Percentiles rank a stretch among this genome's conserved stretches.
Evolutionary conservation across 2,888 invertebrate genomes (phyloP).

Genomic region (Yponomeuta sedellus): DNA sequence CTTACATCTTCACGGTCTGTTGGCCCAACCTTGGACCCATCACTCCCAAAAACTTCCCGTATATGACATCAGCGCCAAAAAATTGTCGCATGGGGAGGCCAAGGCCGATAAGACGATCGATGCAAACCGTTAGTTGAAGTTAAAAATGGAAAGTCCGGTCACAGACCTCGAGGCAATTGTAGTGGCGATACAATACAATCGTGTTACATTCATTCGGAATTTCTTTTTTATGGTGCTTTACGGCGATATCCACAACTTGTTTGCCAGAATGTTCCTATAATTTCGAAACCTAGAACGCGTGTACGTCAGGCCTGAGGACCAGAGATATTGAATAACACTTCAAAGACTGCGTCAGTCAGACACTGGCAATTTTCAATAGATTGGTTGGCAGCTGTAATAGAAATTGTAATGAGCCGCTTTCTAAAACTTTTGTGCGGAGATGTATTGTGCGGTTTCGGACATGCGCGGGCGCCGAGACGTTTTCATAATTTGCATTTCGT

Average conservation of each 20-base stretch:
- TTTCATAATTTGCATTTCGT: slow-evolving; percentile 9
- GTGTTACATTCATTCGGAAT: neutral
- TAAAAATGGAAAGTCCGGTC: slow-evolving; percentile 66
- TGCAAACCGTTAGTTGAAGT: slow-evolving; percentile 30
- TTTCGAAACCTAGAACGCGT: neutral
- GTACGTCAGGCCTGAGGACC: neutral
- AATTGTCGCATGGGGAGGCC: slow-evolving; percentile 42
- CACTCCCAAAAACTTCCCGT: slow-evolving; percentile 56
- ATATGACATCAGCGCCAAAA: slow-evolving; percentile 57
- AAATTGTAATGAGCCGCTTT: slow-evolving; percentile 44
- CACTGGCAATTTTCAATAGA: slow-evolving; percentile 39
- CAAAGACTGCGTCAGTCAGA: neutral
- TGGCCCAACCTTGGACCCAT: slow-evolving; percentile 60
- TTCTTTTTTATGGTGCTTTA: slow-evolving; percentile 9
- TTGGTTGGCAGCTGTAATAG: slow-evolving; percentile 29
- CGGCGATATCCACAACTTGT: neutral
- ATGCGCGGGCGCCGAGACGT: neutral
- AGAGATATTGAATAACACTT: slow-evolving; percentile 4
- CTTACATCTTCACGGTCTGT: slow-evolving; percentile 63
- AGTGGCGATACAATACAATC: slow-evolving; percentile 5
- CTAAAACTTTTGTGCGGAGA: slow-evolving; percentile 36
- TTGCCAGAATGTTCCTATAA: neutral
- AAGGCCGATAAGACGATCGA: slow-evolving; percentile 57
- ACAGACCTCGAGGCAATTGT: slow-evolving; percentile 39
- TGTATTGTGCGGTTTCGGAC: slow-evolving; percentile 23